These are phyloP conservation scores for Pogonomyrmex barbatus DNA, from an alignment of 1,140 invertebrate genomes.

Conservation along the genomic window DNA sequence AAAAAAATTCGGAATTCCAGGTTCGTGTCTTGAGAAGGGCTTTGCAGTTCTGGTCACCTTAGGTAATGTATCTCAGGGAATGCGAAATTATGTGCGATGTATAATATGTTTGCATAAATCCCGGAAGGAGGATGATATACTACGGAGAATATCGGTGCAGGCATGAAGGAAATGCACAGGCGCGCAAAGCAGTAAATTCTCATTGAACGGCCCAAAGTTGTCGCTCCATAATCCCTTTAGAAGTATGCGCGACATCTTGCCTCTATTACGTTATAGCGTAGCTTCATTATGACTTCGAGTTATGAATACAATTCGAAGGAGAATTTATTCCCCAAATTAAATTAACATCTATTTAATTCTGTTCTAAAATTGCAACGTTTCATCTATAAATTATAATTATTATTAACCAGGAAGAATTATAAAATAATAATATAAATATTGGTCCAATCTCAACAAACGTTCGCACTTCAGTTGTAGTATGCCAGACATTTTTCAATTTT, in stretches of 20 bases:
- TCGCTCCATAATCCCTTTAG: slow-evolving; percentile 2
- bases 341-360: not conserved
- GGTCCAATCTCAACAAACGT: not conserved
- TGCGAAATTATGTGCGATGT: slow-evolving; percentile 19
- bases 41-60: slow-evolving; percentile 53
- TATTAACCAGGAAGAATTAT: not conserved
- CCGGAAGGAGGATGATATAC: not conserved
- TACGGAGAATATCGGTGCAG: slow-evolving; percentile 26
- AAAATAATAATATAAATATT: not conserved
- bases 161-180: slow-evolving; percentile 44
- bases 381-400: slow-evolving; percentile 2
- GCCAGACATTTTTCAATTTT: not conserved
- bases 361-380: not conserved
- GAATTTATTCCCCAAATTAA: not conserved
- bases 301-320: not conserved
- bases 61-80: slow-evolving; percentile 5
- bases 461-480: not conserved
- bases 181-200: slow-evolving; percentile 42
- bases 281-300: not conserved
- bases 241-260: not conserved
- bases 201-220: slow-evolving; percentile 41
- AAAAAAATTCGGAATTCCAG: not conserved
- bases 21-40: not conserved
- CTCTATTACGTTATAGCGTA: not conserved
- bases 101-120: slow-evolving; percentile 22